These are phyloP conservation scores for Podocnemis expansa DNA, from an alignment of 2,113 vertebrate genomes.

Conservation along the genomic window DNA sequence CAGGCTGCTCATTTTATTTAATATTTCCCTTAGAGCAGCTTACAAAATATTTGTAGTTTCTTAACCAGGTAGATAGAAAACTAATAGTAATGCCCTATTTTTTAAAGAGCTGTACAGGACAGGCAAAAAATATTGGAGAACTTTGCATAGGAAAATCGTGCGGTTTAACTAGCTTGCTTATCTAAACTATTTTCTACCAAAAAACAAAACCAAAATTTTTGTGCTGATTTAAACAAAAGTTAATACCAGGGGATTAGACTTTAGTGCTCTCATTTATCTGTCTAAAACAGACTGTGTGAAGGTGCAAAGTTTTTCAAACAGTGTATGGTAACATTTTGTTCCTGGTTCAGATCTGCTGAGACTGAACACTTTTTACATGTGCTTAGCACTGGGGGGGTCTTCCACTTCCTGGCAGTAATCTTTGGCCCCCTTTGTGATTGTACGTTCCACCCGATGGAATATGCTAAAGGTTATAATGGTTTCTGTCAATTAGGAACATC, in stretches of 20 bases:
- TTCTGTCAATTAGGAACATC: background rate
- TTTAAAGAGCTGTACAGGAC: slow-evolving; percentile 66
- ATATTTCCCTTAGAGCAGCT: slow-evolving; percentile 54
- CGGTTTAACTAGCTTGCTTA: slow-evolving; percentile 26
- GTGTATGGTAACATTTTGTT: background rate
- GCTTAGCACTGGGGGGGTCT: slow-evolving; percentile 11
- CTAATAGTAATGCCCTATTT: slow-evolving; percentile 67
- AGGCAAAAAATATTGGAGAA: slow-evolving; percentile 35
- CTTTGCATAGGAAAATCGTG: slow-evolving; percentile 6
- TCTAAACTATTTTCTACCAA: slow-evolving; percentile 12
- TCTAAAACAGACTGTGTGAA: background rate
- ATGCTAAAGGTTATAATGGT: background rate
- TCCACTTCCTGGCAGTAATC: background rate
- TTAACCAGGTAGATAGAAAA: slow-evolving; percentile 50
- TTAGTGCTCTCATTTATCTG: slow-evolving; percentile 13
- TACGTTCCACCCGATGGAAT: background rate
- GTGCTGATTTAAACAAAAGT: slow-evolving; percentile 35
- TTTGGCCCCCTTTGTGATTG: background rate
- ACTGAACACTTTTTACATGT: slow-evolving; percentile 11
- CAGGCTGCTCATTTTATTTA: slow-evolving; percentile 59
- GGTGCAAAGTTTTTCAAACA: background rate
- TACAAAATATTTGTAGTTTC: slow-evolving; percentile 55
- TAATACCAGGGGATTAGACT: background rate
- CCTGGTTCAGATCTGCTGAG: background rate
- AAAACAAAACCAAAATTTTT: slow-evolving; percentile 6